These are phyloP conservation scores for Phortica okadai DNA, from an alignment of 2,888 invertebrate species.

Conservation along the genomic window DNA sequence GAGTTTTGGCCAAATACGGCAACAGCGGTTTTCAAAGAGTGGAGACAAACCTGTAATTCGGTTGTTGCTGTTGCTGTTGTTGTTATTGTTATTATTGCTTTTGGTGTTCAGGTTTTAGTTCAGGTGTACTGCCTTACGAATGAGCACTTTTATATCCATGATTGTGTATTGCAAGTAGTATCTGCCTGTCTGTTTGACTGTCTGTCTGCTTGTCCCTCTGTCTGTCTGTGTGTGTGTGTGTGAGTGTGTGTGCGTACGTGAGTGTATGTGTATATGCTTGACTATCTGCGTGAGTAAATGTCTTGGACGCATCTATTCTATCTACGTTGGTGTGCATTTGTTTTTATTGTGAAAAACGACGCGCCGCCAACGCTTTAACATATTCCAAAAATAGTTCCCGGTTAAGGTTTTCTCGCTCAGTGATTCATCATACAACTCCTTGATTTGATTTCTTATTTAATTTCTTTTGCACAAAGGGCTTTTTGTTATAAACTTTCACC, in stretches of 20 bases:
- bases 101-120: neutral
- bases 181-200: too few species aligned
- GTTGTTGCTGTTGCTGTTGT: neutral
- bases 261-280: neutral
- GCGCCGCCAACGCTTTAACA: constrained; percentile 10
- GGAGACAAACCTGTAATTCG: constrained; percentile 25
- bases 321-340: constrained; percentile 6
- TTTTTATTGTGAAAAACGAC: neutral
- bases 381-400: neutral
- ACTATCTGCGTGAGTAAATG: neutral
- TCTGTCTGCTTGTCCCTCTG: too few species aligned
- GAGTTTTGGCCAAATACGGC: constrained; percentile 46
- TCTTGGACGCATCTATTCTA: neutral
- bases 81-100: neutral
- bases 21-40: constrained; percentile 19
- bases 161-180: neutral
- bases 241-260: neutral
- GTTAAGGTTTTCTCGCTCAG: too few species aligned
- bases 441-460: too few species aligned
- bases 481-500: too few species aligned
- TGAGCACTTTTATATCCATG: constrained; percentile 10
- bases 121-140: constrained; percentile 13
- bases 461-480: too few species aligned
- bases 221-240: too few species aligned
- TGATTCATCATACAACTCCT: too few species aligned